These are phyloP conservation scores for Elephas maximus DNA, from an alignment of 2,113 vertebrate genomes.

Conservation along the genomic window DNA sequence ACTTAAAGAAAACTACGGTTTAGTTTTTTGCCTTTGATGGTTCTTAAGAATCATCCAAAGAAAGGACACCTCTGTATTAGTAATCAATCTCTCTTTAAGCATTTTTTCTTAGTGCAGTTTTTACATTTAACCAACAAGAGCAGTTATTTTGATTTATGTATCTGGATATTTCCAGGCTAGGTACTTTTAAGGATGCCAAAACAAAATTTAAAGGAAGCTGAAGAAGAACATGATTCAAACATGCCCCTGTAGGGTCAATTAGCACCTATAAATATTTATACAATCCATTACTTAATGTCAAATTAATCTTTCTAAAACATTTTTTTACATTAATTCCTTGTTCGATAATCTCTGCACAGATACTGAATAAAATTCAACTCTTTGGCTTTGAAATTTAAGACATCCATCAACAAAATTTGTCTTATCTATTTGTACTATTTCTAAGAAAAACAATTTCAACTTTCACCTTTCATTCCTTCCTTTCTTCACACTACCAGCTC, in stretches of 20 bases:
- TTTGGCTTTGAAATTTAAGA: background rate
- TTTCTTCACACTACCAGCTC: background rate
- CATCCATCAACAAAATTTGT: background rate
- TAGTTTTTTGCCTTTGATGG: conserved; percentile 60
- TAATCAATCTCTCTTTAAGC: background rate
- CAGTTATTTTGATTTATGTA: conserved; percentile 51
- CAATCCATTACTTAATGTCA: conserved; percentile 55
- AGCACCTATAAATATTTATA: conserved; percentile 72
- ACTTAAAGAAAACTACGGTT: conserved; percentile 66
- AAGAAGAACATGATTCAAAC: conserved; percentile 57
- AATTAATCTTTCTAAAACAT: conserved; percentile 45
- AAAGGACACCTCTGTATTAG: conserved; percentile 67
- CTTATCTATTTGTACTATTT: background rate
- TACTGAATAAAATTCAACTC: conserved; percentile 26
- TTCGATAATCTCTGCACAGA: conserved; percentile 19
- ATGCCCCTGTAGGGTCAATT: conserved; percentile 37
- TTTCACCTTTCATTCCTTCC: background rate
- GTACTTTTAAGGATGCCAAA: conserved; percentile 62
- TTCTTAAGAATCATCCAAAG: conserved; percentile 75
- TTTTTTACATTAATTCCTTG: conserved; percentile 29
- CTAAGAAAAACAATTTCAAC: conserved; percentile 22
- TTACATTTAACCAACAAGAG: conserved; percentile 33
- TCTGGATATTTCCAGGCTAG: background rate
- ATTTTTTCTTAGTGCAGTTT: conserved; percentile 1
- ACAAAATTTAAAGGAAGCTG: conserved; percentile 51